A percentile compares a stretch with the other conserved stretches of the same genome.
Evolutionary conservation across 35 echinoderm and acorn worm genomes (phyloP).

Genomic region (Apostichopus japonicus): DNA sequence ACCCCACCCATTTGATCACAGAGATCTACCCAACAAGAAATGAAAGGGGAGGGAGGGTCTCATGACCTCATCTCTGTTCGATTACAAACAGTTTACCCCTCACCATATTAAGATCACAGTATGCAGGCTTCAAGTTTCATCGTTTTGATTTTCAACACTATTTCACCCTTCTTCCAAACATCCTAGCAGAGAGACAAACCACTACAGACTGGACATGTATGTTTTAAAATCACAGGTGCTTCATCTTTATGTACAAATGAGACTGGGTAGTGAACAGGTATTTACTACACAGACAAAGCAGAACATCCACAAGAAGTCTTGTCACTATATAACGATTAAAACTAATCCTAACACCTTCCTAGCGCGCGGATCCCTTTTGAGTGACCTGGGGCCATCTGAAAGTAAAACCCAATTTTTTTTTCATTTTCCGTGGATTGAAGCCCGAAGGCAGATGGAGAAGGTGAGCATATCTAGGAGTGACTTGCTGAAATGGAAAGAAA

Average conservation of each 20-base stretch:
- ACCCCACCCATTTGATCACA: too few species aligned
- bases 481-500: constrained; percentile 60
- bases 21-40: too few species aligned
- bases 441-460: constrained; percentile 33
- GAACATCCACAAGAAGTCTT: constrained; percentile 26
- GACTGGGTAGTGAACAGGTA: constrained; percentile 50
- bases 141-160: neutral
- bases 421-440: constrained; percentile 37
- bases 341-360: constrained; percentile 48
- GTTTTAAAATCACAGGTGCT: constrained; percentile 25
- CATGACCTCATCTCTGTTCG: too few species aligned
- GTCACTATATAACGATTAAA: constrained; percentile 58
- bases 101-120: too few species aligned
- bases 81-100: too few species aligned
- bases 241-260: neutral
- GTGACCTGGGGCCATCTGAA: constrained; percentile 50
- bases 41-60: too few species aligned
- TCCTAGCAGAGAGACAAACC: neutral
- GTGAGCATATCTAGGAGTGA: constrained; percentile 43
- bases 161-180: neutral
- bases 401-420: constrained; percentile 43
- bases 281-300: constrained; percentile 27
- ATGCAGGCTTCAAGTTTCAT: too few species aligned
- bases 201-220: neutral
- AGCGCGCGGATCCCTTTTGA: constrained; percentile 27